Conservation (phyloP, 1,140 invertebrate genomes). For the Pristionchus pacificus region DNA sequence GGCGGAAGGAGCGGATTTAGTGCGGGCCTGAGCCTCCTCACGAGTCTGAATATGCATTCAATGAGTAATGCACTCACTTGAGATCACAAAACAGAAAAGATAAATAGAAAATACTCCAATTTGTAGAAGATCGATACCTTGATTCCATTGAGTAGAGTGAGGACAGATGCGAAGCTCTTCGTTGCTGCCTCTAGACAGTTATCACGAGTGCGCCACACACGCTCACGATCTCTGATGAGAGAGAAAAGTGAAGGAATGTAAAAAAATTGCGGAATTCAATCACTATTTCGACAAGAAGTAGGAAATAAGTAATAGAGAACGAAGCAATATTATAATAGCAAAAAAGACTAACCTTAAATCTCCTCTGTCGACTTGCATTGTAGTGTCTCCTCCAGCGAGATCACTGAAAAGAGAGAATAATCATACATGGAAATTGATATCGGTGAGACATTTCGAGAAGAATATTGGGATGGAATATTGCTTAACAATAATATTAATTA, state of each 20-base stretch:
- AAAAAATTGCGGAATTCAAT: too few species aligned
- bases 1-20: background rate
- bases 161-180: conserved; percentile 24
- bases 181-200: conserved; percentile 25
- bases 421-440: background rate
- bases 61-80: too few species aligned
- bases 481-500: background rate
- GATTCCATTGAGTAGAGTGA: conserved; percentile 24
- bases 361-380: background rate
- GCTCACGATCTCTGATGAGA: conserved; percentile 14
- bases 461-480: background rate
- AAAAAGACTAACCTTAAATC: background rate
- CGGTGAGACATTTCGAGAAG: background rate
- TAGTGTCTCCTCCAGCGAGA: background rate
- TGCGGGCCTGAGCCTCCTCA: conserved; percentile 12
- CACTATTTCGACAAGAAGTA: too few species aligned
- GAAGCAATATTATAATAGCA: background rate
- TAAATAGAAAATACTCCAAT: too few species aligned
- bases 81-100: too few species aligned
- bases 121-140: too few species aligned
- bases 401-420: background rate
- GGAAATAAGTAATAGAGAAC: background rate
- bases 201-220: conserved; percentile 23
- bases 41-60: too few species aligned
- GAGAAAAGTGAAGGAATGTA: too few species aligned